Evolutionary conservation across 2,797 vertebrate species (phyloP), one percentile per base, ranked within the genome.

Genomic region (Sarcophilus harrisii): DNA sequence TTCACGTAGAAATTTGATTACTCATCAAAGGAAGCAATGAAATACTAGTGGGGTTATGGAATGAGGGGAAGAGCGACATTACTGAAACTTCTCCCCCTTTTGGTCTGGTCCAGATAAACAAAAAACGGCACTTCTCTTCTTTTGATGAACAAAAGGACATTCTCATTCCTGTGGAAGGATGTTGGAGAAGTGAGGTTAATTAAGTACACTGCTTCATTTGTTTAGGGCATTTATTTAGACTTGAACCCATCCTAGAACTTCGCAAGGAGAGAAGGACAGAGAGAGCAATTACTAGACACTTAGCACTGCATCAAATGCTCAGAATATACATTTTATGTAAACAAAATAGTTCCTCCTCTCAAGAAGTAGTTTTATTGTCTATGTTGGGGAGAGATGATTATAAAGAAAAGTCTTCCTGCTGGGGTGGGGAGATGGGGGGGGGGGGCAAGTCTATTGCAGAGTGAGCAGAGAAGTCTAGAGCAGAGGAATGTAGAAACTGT

Each of bases 161-260:
- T 21, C 30, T 30, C 58, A 6, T 0, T n/a, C 60, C 30, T n/a
- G 12, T 16, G 30, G 13, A 18, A 57, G 60, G 60, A 29, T 1
- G 4, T 14, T 55, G 54, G 13, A 30, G 30, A 4, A 3, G 4
- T 5, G 3, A 11, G 30, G 30, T 14, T 29, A 30, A 14, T 62
- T n/a, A 13, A 32, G 60, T 62, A 32, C 30, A 32, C 60, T 62
- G 18, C n/a, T n/a, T 73, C 2, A 66, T 73, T 73, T 38, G n/a
- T 14, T 73, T 73, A 6, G 16, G 5, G 16, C n/a, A 21, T 73
- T 73, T 21, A 38, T 38, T 73, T n/a, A 66, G 62, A 73, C 1
- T 57, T 92, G 87, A 59, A 24, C 5, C 89, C 92, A 1, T 32
- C 49, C 57, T 95, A 54, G 49, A 93, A 73, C 92, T 58, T 93